Evolutionary conservation across 2,113 vertebrate species (phyloP).

Genomic region (Amblyopsis rosae): DNA sequence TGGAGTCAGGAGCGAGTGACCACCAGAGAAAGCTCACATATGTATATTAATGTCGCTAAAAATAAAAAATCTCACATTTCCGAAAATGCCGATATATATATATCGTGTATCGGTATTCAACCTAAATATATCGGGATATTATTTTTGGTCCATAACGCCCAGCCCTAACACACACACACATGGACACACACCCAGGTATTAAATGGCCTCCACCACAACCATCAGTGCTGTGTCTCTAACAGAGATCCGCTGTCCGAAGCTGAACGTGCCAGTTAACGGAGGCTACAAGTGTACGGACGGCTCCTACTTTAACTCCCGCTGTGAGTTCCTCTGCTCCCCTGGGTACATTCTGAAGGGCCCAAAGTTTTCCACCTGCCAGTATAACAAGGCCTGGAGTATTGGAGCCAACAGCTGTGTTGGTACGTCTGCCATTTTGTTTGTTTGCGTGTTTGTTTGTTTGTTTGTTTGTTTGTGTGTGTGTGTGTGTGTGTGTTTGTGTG

Average conservation of each 20-base stretch:
- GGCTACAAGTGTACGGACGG: slow-evolving; percentile 93
- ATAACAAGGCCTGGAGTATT: slow-evolving; percentile 87
- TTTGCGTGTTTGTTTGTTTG: neutral
- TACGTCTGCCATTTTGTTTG: slow-evolving; percentile 61
- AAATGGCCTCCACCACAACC: neutral
- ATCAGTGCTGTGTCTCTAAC: slow-evolving; percentile 26
- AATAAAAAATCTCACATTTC: no score
- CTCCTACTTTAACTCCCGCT: slow-evolving; percentile 93
- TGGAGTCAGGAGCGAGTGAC: no score
- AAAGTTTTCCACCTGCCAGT: slow-evolving; percentile 82
- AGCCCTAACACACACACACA: no score
- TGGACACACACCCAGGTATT: neutral
- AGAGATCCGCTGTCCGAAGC: slow-evolving; percentile 90
- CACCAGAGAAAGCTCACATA: no score
- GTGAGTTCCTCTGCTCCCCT: slow-evolving; percentile 91
- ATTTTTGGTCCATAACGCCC: no score
- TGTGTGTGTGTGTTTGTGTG: no score
- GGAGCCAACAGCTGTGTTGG: slow-evolving; percentile 84
- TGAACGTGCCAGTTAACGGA: slow-evolving; percentile 86
- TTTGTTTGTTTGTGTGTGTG: neutral
- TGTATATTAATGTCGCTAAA: neutral
- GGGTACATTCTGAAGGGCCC: slow-evolving; percentile 91
- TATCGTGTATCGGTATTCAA: no score
- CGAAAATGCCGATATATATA: no score
- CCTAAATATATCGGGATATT: no score